phyloP scores from a whole-genome alignment of 2,888 invertebrate genomes.

The Ptilodon capucinus region DNA sequence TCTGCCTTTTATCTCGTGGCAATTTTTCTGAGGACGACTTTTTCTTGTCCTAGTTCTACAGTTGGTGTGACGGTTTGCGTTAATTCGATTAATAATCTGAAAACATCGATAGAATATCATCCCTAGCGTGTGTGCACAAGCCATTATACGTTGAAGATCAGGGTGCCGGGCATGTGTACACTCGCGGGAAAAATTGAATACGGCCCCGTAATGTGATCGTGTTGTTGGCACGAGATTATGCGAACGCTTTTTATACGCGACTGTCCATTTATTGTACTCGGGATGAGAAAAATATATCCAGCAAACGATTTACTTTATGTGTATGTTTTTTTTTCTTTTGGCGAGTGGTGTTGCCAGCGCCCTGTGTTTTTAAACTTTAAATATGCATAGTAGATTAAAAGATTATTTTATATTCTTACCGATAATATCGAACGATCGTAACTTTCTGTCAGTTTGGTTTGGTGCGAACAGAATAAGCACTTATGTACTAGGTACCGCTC shows the following conservation, averaged over 20 bases:
- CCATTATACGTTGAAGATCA: conserved; percentile 55
- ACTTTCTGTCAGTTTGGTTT: too few relatives aligned
- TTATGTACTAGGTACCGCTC: too few relatives aligned
- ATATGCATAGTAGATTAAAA: too few relatives aligned
- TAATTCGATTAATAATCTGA: background rate
- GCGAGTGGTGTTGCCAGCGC: background rate
- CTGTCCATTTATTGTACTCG: conserved; percentile 6
- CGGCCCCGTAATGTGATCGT: conserved; percentile 29
- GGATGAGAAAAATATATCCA: background rate
- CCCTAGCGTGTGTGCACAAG: conserved; percentile 44
- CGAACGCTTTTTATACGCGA: conserved; percentile 10
- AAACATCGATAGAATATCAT: conserved; percentile 1
- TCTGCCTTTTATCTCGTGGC: too few relatives aligned
- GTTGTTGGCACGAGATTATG: conserved; percentile 38
- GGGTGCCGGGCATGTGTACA: conserved; percentile 33
- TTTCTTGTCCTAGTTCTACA: too few relatives aligned
- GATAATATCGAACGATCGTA: too few relatives aligned
- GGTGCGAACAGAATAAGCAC: too few relatives aligned
- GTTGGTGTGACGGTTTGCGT: too few relatives aligned
- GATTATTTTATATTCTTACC: too few relatives aligned
- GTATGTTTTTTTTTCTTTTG: background rate
- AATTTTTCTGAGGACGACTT: too few relatives aligned
- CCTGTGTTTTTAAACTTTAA: background rate
- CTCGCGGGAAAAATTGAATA: conserved; percentile 39
- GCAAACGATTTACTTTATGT: background rate